Evolutionary conservation across 2,797 vertebrate species (phyloP).

Genomic region (Anabacerthia variegaticeps): DNA sequence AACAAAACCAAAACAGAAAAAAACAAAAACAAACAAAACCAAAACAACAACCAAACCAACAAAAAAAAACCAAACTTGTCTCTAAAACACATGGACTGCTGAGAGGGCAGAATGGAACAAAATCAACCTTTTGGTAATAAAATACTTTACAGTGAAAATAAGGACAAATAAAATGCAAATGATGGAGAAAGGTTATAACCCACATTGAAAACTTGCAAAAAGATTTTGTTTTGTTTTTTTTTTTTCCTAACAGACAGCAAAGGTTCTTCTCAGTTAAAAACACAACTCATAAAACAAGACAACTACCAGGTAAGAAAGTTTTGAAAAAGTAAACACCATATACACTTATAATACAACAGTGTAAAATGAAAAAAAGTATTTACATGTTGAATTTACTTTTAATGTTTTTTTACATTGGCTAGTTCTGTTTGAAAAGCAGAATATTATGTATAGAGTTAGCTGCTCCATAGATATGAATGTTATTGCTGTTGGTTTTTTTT

Average conservation of each 20-base stretch:
- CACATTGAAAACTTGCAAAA: conserved; percentile 59
- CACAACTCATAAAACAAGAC: conserved; percentile 85
- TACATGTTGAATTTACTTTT: conserved; percentile 85
- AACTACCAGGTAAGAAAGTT: conserved; percentile 87
- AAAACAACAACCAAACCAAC: conserved; percentile 33
- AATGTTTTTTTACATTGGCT: conserved; percentile 83
- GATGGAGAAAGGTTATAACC: conserved; percentile 38
- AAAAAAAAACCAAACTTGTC: background rate
- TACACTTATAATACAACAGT: conserved; percentile 90
- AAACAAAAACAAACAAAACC: background rate
- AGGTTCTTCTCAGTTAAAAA: conserved; percentile 84
- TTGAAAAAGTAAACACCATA: conserved; percentile 88
- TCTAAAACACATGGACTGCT: conserved; percentile 42
- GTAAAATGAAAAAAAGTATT: conserved; percentile 87
- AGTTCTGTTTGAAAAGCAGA: conserved; percentile 80
- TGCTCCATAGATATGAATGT: conserved; percentile 83
- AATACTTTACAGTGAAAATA: conserved; percentile 80
- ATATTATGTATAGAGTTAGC: conserved; percentile 73
- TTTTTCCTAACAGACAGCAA: conserved; percentile 78
- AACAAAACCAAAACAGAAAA: background rate
- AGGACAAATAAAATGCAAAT: conserved; percentile 47
- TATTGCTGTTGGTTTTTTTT: conserved; percentile 91
- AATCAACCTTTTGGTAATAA: conserved; percentile 73
- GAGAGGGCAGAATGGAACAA: conserved; percentile 13
- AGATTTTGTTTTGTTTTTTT: conserved; percentile 29